Evolutionary conservation across 37 sponge, comb jelly and placozoan species (phyloP).

Genomic region (Bolinopsis microptera): DNA sequence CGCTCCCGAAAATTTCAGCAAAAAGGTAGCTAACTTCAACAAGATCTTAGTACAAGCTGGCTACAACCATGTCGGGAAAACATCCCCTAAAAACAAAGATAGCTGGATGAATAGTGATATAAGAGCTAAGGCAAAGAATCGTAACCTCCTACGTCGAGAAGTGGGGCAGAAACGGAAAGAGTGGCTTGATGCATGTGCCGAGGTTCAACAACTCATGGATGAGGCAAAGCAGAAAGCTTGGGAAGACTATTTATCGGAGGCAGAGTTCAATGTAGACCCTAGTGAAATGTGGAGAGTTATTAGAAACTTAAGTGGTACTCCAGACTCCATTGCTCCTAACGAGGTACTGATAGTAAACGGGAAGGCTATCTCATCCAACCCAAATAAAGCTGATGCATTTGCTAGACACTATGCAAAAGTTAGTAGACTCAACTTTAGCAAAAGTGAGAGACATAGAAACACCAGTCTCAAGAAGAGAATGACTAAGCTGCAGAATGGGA

Average conservation of each 20-base stretch:
- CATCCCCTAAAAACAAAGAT: not conserved
- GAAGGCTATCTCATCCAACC: not conserved
- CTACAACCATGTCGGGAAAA: conserved; percentile 17
- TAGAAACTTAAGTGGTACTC: not conserved
- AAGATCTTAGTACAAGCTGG: not conserved
- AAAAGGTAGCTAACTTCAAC: not conserved
- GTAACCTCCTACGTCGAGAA: not conserved
- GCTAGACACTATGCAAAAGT: not conserved
- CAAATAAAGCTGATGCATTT: not conserved
- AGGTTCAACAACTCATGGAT: not conserved
- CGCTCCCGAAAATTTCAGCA: not conserved
- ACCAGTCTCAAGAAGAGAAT: not conserved
- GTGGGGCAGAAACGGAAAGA: not conserved
- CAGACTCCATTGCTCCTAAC: not conserved
- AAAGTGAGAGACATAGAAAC: not conserved
- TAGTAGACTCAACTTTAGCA: not conserved
- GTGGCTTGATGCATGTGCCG: not conserved
- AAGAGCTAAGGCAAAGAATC: not conserved
- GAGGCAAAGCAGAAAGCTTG: not conserved
- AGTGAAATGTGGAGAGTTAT: not conserved
- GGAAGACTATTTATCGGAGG: not conserved
- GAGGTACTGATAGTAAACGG: not conserved
- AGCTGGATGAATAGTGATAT: not conserved
- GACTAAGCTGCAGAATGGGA: not conserved
- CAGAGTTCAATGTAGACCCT: not conserved